Conservation (phyloP, 2,888 invertebrate species). For the Meloe dianella region DNA sequence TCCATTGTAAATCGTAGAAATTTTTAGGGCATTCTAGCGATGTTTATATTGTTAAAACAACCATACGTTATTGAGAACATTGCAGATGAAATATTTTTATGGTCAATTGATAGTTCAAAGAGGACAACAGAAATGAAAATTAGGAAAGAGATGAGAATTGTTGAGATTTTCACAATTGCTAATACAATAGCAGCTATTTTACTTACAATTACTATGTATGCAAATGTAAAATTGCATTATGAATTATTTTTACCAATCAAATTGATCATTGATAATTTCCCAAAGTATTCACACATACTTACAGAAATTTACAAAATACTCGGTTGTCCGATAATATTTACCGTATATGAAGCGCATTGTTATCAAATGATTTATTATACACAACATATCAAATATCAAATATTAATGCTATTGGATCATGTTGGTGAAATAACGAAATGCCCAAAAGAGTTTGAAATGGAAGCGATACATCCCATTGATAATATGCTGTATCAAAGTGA, state of each 20-base stretch:
- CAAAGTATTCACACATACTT: not conserved
- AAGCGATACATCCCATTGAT: not conserved
- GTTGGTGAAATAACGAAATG: not conserved
- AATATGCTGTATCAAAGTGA: not conserved
- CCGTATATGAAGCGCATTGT: not conserved
- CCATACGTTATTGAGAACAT: not conserved
- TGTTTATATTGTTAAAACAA: not conserved
- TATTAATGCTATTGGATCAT: not conserved
- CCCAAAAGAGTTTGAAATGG: not conserved
- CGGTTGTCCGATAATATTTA: not conserved
- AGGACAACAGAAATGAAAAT: not conserved
- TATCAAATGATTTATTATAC: not conserved
- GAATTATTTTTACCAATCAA: not conserved
- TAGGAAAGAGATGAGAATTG: not conserved
- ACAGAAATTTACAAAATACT: not conserved
- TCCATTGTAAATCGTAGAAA: too few species aligned
- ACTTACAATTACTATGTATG: not conserved
- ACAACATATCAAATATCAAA: not conserved
- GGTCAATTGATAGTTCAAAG: not conserved
- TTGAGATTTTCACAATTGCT: not conserved
- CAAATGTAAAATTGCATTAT: not conserved
- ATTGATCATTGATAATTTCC: not conserved
- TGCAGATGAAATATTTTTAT: not conserved
- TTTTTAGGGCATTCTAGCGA: not conserved
- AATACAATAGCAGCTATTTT: not conserved